These are phyloP conservation scores for Ypsolopha sequella DNA, from an alignment of 2,888 invertebrate species.

Conservation along the genomic window DNA sequence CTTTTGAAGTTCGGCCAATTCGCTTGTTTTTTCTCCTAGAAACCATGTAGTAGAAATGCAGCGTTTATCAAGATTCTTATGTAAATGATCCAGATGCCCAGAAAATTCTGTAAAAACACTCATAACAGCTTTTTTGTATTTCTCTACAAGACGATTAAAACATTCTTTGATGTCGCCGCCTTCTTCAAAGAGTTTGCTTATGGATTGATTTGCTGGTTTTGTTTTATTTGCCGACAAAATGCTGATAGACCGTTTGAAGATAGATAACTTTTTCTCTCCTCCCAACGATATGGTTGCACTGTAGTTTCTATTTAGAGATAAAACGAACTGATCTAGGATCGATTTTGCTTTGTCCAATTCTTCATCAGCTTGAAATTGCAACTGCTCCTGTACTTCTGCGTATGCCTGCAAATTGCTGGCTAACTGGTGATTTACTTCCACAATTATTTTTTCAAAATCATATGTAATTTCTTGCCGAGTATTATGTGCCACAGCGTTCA, in stretches of 20 bases:
- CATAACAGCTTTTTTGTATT: conserved; percentile 31
- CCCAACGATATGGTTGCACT: conserved; percentile 19
- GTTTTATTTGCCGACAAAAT: conserved; percentile 8
- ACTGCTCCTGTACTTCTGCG: conserved; percentile 34
- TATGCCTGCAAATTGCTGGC: conserved; percentile 45
- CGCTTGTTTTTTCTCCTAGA: neutral
- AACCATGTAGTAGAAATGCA: neutral
- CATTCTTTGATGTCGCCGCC: conserved; percentile 28
- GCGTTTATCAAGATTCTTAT: conserved; percentile 12
- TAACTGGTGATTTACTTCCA: conserved; percentile 49
- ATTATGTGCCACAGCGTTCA: conserved; percentile 32
- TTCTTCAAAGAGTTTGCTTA: conserved; percentile 16
- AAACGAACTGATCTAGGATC: conserved; percentile 33
- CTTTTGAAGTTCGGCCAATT: conserved; percentile 16
- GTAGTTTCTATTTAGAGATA: conserved; percentile 21
- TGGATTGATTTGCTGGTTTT: conserved; percentile 9
- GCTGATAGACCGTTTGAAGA: conserved; percentile 17
- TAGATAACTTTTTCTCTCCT: conserved; percentile 13
- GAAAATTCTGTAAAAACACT: conserved; percentile 29
- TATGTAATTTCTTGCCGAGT: conserved; percentile 40
- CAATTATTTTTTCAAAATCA: conserved; percentile 45
- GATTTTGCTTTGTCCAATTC: conserved; percentile 26
- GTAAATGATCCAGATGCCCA: conserved; percentile 26
- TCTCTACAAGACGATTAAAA: conserved; percentile 27
- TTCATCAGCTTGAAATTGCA: conserved; percentile 33